phyloP scores from a whole-genome alignment of 2,113 vertebrate species.

The Alouatta palliata region DNA sequence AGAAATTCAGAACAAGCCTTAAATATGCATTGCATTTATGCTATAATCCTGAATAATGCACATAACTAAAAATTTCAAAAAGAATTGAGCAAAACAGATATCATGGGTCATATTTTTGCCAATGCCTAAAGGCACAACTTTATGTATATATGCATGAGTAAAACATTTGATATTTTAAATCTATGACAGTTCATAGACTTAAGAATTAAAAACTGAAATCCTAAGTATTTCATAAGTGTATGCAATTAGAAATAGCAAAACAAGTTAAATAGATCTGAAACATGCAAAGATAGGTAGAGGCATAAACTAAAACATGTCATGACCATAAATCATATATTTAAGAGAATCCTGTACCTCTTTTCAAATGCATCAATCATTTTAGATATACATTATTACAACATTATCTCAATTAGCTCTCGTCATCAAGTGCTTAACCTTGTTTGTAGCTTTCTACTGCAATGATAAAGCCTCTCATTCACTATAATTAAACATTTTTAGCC shows the following conservation, averaged over 20 bases:
- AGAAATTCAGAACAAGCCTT: background rate
- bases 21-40: background rate
- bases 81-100: background rate
- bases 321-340: background rate
- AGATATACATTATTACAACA: no score
- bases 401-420: background rate
- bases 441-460: background rate
- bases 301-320: background rate
- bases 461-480: background rate
- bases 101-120: background rate
- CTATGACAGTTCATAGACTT: background rate
- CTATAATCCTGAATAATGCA: background rate
- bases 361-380: background rate
- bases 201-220: background rate
- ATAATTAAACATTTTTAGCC: background rate
- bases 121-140: background rate
- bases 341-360: background rate
- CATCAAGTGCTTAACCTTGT: background rate
- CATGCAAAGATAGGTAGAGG: background rate
- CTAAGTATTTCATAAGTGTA: background rate
- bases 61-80: slow-evolving; percentile 1
- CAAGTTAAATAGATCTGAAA: background rate
- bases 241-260: background rate
- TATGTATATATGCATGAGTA: background rate
- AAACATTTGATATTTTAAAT: background rate